A percentile compares a stretch with the other conserved stretches of the same genome.
Conservation (phyloP, 2,888 invertebrate genomes). For the Antheraea yamamai region DNA sequence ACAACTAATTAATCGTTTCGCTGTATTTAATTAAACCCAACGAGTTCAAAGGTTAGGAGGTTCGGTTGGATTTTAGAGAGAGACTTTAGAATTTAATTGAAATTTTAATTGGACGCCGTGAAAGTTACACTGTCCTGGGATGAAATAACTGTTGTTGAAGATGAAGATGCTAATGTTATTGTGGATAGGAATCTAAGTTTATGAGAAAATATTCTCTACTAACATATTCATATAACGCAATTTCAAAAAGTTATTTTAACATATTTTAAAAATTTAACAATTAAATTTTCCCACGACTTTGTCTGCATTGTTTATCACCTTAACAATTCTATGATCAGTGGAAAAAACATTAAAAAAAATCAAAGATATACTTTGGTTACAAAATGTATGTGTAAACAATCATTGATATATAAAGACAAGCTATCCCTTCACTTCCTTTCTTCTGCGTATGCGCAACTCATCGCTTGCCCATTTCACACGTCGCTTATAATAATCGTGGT, state of each 20-base stretch:
- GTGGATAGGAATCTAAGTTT: background rate
- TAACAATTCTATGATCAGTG: too few relatives aligned
- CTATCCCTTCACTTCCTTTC: too few relatives aligned
- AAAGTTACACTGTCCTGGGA: slow-evolving; percentile 39
- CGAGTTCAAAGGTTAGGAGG: slow-evolving; percentile 40
- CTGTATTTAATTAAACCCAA: slow-evolving; percentile 22
- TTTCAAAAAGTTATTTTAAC: background rate
- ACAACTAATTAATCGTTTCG: slow-evolving; percentile 28
- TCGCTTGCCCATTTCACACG: too few relatives aligned
- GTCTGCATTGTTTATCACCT: too few relatives aligned
- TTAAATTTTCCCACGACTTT: too few relatives aligned
- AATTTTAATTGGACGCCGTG: slow-evolving; percentile 57
- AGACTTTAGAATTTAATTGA: slow-evolving; percentile 60
- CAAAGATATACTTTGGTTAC: too few relatives aligned
- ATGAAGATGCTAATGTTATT: slow-evolving; percentile 5
- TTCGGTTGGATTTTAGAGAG: slow-evolving; percentile 48
- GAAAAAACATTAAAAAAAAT: too few relatives aligned
- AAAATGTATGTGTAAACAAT: too few relatives aligned
- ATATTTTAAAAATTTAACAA: too few relatives aligned
- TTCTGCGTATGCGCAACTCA: too few relatives aligned
- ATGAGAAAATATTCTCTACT: background rate
- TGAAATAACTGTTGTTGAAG: slow-evolving; percentile 14
- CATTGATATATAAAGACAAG: too few relatives aligned
- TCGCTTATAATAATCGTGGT: too few relatives aligned
- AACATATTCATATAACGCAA: background rate